These are phyloP conservation scores for Oceanodroma tethys DNA, from an alignment of 2,113 vertebrate genomes.

Conservation along the genomic window DNA sequence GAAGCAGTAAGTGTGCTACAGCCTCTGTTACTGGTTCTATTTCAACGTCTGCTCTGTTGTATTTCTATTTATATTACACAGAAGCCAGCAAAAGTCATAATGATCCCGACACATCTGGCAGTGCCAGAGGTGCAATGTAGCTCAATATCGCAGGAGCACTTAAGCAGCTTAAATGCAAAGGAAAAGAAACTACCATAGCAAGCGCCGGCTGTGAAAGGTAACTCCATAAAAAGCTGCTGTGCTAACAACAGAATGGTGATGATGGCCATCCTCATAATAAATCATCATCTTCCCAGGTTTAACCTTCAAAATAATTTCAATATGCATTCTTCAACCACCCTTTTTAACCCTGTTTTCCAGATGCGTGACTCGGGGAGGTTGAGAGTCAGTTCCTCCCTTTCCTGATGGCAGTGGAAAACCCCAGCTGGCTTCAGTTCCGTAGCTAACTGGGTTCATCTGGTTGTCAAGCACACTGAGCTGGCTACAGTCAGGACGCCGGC, in stretches of 20 bases:
- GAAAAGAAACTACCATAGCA: background rate
- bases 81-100: background rate
- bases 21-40: background rate
- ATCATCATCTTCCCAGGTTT: background rate
- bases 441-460: background rate
- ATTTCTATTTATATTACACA: background rate
- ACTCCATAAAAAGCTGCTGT: background rate
- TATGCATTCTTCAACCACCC: background rate
- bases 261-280: background rate
- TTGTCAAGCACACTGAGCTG: background rate
- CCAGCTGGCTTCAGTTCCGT: background rate
- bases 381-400: background rate
- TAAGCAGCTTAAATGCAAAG: background rate
- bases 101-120: background rate
- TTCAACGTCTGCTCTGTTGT: background rate
- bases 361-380: background rate
- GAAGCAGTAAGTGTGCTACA: background rate
- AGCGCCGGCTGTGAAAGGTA: background rate
- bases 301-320: background rate
- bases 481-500: background rate
- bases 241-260: background rate
- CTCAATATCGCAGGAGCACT: background rate
- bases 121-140: background rate
- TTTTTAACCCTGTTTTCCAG: background rate
- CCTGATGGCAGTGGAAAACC: background rate